Base-by-base conservation (phyloP, 2,797 vertebrate species). In the Ctenochaetus hawaiiensis region DNA sequence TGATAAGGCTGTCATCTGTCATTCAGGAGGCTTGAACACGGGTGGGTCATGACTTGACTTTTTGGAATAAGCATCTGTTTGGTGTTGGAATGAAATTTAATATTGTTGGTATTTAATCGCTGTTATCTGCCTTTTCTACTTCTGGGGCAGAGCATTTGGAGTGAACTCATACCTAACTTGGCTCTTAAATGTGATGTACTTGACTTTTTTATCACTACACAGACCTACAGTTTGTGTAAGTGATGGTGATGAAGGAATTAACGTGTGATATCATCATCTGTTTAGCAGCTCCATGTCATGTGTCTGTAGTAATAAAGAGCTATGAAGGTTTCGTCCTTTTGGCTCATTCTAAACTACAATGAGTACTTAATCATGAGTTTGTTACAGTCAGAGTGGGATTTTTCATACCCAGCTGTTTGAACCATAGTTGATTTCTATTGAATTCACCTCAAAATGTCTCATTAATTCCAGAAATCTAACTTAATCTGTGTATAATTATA, bases 191-290 rank as follows among this genome's bases (percentile, higher is more conserved):
- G 23, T 51, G n/a, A 51, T 63, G 34, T 0, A 20, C 39, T 43
- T 65, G 6, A 58, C 8, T 45, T 44, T 43, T 81, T 66, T 57
- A 20, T 20, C 17, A 23, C 43, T 4, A 52, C 10, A 20, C 44
- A 5, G 39, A 9, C 34, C 8, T 22, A 64, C 41, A 67, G 39
- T 51, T 52, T 64, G 49, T 51, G 34, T 44, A 12, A 37, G 60
- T 11, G 7, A 8, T 23, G 52, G 41, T 49, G 34, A 54, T 1
- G 6, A 49, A 13, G 30, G 18, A 68, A 54, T 77, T 66, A 67
- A 81, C 63, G 14, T 39, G 8, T 66, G 45, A 66, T 57, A 10
- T 57, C 5, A 53, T 75, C 54, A n/a, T 80, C 22, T 0, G n/a
- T 53, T 70, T 10, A 13, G 6, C 12, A 34, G n/a, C 23, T 2